phyloP scores from a whole-genome alignment of 1,140 invertebrate species.

The Colletes latitarsis region DNA sequence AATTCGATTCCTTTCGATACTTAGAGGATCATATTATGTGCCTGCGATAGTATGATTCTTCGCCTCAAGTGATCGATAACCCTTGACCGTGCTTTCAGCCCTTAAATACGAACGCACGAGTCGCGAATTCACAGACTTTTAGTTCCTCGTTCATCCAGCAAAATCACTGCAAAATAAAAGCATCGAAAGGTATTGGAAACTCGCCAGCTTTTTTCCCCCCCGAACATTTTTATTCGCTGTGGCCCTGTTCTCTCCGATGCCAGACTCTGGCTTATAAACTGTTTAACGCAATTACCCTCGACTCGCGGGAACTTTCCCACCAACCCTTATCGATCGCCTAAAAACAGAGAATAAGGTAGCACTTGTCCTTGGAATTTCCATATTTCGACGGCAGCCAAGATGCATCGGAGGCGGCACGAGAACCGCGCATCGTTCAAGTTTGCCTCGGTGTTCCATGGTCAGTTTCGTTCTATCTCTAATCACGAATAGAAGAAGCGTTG shows the following conservation, averaged over 20 bases:
- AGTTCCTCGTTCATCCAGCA: neutral
- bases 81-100: no score
- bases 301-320: neutral
- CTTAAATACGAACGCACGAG: neutral
- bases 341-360: slow-evolving; percentile 39
- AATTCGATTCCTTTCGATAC: no score
- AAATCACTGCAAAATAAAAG: slow-evolving; percentile 37
- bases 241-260: neutral
- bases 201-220: neutral
- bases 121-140: neutral
- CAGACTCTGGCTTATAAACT: slow-evolving; percentile 18
- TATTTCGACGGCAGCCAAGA: slow-evolving; percentile 24
- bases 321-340: slow-evolving; percentile 37
- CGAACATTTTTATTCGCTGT: neutral
- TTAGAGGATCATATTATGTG: no score
- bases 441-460: neutral
- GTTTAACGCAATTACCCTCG: slow-evolving; percentile 37
- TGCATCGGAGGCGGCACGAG: slow-evolving; percentile 27
- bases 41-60: no score
- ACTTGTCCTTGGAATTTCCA: slow-evolving; percentile 56
- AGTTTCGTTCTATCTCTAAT: neutral
- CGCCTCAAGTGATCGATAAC: no score
- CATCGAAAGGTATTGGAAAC: slow-evolving; percentile 10
- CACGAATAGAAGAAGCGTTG: neutral
- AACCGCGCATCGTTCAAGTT: slow-evolving; percentile 29